These are phyloP conservation scores for Antedon mediterranea DNA, from an alignment of 53 echinoderm and acorn worm species.

Conservation along the genomic window DNA sequence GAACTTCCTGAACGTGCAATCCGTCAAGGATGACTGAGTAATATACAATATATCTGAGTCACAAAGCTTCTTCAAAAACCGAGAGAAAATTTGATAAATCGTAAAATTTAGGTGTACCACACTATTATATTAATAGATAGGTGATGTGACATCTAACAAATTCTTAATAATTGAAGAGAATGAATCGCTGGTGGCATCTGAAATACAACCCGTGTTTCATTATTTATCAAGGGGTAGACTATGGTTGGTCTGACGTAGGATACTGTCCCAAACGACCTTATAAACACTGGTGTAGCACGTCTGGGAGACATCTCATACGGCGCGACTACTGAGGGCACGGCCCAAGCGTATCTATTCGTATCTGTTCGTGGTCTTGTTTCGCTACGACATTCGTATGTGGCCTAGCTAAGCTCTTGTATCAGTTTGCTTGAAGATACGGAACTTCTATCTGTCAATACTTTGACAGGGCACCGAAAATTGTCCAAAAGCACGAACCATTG, in stretches of 20 bases:
- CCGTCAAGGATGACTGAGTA: constrained; percentile 1
- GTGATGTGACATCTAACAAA: neutral
- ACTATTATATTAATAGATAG: neutral
- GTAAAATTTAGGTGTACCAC: neutral
- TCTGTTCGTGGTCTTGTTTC: neutral
- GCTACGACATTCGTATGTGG: neutral
- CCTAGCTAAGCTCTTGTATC: neutral
- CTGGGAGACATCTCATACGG: neutral
- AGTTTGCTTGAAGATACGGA: neutral
- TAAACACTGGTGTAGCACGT: neutral
- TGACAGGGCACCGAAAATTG: no score
- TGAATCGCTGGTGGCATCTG: neutral
- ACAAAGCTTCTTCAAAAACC: neutral
- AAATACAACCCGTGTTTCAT: neutral
- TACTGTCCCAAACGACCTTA: neutral
- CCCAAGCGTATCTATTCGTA: neutral
- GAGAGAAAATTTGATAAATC: neutral
- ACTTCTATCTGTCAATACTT: neutral
- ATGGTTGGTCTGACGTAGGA: neutral
- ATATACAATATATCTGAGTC: neutral
- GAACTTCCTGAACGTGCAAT: neutral
- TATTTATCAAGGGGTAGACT: neutral
- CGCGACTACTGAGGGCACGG: neutral
- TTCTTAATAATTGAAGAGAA: neutral
- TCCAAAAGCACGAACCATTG: no score